Evolutionary conservation across 2,113 vertebrate genomes (phyloP), one percentile per base, ranked within the genome.

Genomic region (Pseudolaguvia tuberculata): DNA sequence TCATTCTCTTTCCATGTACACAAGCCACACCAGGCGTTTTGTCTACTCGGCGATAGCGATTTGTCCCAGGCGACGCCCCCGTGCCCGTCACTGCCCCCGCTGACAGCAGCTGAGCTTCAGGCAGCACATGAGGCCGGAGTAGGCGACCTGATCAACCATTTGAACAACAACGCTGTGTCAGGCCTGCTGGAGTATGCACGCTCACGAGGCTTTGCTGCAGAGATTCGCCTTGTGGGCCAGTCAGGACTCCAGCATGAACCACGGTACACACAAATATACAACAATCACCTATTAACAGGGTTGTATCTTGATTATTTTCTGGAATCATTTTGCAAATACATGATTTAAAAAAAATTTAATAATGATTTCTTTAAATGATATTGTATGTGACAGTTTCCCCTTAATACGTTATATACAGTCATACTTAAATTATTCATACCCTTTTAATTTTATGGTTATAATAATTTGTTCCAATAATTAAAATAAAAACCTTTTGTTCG

Each of bases 151-250:
- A 94, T 97, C 86, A 93, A 93, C 75, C 94, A 98, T 81, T 91
- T 99, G 17, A 95, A 96, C 53, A 94, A 92, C 88, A 99, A 98
- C 57, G 94, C 97, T 0, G 91, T 99, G 78, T 95, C 94, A 0
- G 96, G 96, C 27, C 89, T 99, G 25, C 80, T 99, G 58, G 96
- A 99, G 39, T 98, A 98, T 0, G 94, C 97, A 25, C 92, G 95
- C 67, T 93, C 95, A 45, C 93, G 95, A 0, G 97, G 97, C 45
- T 98, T 99, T 4, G 96, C 96, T 0, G 96, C 96, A 0, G 96
- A 99, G 74, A 98, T 99, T 83, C 93, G 94, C 23, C 84, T 99
- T 84, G 92, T 99, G 1, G 92, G 93, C 53, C 96, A 98, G 85
- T 92, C 92, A 0, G 97, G 97, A 70, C 96, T 93, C 0, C 90